Evolutionary conservation across 1,140 invertebrate genomes (phyloP).

Genomic region (Ceratosolen solmsi): DNA sequence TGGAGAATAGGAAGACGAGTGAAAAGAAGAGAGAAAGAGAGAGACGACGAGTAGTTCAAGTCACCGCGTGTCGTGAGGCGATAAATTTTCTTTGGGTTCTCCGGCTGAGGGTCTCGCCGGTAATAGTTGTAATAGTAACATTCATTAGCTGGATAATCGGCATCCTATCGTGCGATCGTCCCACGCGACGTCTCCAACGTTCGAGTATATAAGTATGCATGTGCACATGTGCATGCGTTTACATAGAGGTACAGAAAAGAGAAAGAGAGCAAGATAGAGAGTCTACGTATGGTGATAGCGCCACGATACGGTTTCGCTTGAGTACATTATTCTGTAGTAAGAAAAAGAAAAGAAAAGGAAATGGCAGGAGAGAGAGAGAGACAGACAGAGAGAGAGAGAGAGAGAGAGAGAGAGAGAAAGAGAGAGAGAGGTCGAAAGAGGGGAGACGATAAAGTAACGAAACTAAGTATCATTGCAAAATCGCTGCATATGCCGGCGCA

Average conservation of each 20-base stretch:
- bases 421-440: background rate
- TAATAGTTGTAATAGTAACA: conserved; percentile 52
- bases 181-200: conserved; percentile 57
- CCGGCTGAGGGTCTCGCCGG: background rate
- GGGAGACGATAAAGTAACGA: conserved; percentile 60
- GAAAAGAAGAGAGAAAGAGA: background rate
- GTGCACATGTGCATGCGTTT: background rate
- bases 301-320: conserved; percentile 58
- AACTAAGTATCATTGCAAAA: conserved; percentile 62
- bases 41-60: background rate
- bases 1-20: too few relatives aligned
- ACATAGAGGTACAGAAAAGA: background rate
- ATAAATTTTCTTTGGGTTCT: conserved; percentile 41
- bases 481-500: conserved; percentile 35
- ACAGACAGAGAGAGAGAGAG: background rate
- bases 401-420: background rate
- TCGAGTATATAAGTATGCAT: background rate
- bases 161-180: conserved; percentile 59
- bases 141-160: conserved; percentile 62
- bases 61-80: conserved; percentile 14
- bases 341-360: background rate
- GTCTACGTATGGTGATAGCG: conserved; percentile 51
- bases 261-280: conserved; percentile 43
- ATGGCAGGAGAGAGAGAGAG: background rate
- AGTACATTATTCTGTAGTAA: conserved; percentile 58